Base-by-base conservation (phyloP, 2,888 invertebrate genomes). In the Aspidiotus rigidus region DNA sequence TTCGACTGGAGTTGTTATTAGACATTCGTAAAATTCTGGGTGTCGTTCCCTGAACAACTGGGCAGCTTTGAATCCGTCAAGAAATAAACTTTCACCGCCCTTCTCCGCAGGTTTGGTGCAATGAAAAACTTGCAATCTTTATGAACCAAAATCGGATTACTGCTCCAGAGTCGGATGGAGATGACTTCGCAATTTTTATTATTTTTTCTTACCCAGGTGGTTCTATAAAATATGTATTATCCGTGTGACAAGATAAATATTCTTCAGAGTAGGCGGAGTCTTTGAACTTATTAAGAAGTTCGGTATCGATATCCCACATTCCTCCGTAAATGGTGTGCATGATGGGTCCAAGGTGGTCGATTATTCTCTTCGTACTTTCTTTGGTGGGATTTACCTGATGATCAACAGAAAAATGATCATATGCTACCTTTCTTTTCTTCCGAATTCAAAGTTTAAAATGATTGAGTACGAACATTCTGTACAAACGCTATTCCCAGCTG, bases 161-260 rank as follows among this genome's bases (percentile, higher is more conserved):
- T 42, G 7, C 15, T 7, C 11, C 7, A n/a, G 13, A 60, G n/a
- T 53, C 49, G 15, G 44, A 13, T 10, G 28, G n/a, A 66, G 7
- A n/a, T 7, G 7, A 17, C 2, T 53, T 5, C 28, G 1, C 9
- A 69, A 66, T 72, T 62, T 44, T 71, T 71, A 70, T 72, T 7
- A 16, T 62, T 44, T 55, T 8, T 42, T 62, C 70, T 73, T 79
- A 84, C 84, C 90, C 90, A 62, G 86, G 84, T 1, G 89, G 84
- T 76, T 88, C 86, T 64, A 83, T 83, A 73, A 88, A 88, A 75
- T 90, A 92, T 0, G 89, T 89, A 69, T 85, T 87, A 75, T 91
- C 91, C 5, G 85, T 89, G 75, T 92, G 91, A 0, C 85, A 81
- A 3, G 85, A 86, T 0, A 92, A 79, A 15, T 82, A 82, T 5